Percentiles rank a stretch among this genome's conserved stretches.
Evolutionary conservation across 1,140 invertebrate species (phyloP).

Genomic region (Charaxes varanes): DNA sequence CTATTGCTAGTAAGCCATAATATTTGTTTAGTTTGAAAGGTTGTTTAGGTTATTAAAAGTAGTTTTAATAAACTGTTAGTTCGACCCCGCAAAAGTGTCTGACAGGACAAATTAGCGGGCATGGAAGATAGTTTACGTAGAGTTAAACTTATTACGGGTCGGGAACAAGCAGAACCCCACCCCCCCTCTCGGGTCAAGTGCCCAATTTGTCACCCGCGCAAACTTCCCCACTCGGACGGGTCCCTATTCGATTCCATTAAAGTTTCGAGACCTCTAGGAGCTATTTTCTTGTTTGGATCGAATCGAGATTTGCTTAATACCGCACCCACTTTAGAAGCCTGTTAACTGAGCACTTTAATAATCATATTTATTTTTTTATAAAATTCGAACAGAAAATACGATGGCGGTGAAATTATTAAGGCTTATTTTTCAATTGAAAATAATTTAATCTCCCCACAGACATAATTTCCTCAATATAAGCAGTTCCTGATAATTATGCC

Average conservation of each 20-base stretch:
- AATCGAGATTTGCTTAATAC: conserved; percentile 68
- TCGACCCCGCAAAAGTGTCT: conserved; percentile 52
- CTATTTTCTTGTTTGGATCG: conserved; percentile 68
- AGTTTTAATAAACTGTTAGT: conserved; percentile 61
- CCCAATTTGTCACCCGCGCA: conserved; percentile 72
- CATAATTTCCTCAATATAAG: too few relatives aligned
- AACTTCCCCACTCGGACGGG: conserved; percentile 62
- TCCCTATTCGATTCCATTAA: conserved; percentile 72
- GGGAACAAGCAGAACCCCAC: conserved; percentile 64
- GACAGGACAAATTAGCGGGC: conserved; percentile 67
- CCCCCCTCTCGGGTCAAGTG: conserved; percentile 66
- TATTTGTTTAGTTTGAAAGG: too few relatives aligned
- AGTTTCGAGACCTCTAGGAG: conserved; percentile 71
- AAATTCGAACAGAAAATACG: too few relatives aligned
- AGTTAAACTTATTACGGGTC: conserved; percentile 73
- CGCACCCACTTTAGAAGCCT: too few relatives aligned
- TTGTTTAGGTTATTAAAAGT: too few relatives aligned
- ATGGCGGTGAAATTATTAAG: too few relatives aligned
- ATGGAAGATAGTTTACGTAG: conserved; percentile 74
- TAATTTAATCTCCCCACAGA: too few relatives aligned
- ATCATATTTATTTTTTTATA: too few relatives aligned
- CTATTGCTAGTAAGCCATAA: too few relatives aligned
- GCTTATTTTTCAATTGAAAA: too few relatives aligned
- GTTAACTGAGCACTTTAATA: too few relatives aligned
- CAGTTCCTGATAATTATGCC: too few relatives aligned